phyloP scores from a whole-genome alignment of 2,113 vertebrate genomes.

The Percina caprodes region DNA sequence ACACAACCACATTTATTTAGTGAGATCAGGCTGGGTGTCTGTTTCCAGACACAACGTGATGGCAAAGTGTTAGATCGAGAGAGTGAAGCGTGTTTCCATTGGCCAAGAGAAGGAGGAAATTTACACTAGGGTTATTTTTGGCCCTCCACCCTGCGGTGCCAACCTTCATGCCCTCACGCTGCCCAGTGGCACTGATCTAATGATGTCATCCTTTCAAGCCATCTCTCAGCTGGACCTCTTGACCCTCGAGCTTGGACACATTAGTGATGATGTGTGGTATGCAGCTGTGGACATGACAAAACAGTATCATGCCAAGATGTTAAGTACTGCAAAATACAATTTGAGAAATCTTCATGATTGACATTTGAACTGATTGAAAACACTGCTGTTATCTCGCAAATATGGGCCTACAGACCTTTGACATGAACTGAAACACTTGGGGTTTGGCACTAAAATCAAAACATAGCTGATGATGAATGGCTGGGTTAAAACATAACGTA shows the following conservation, averaged over 20 bases:
- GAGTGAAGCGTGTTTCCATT: not conserved
- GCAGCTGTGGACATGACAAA: slow-evolving; percentile 56
- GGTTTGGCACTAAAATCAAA: slow-evolving; percentile 2
- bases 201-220: slow-evolving; percentile 68
- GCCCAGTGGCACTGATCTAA: slow-evolving; percentile 60
- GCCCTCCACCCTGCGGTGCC: slow-evolving; percentile 51
- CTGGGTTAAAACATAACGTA: slow-evolving; percentile 26
- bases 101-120: slow-evolving; percentile 18
- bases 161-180: slow-evolving; percentile 50
- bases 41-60: slow-evolving; percentile 9
- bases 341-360: slow-evolving; percentile 1
- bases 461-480: slow-evolving; percentile 40
- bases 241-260: slow-evolving; percentile 47
- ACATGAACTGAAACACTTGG: not conserved
- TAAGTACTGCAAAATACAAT: slow-evolving; percentile 9
- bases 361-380: slow-evolving; percentile 22
- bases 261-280: slow-evolving; percentile 42
- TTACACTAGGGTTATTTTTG: slow-evolving; percentile 67
- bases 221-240: slow-evolving; percentile 59
- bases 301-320: slow-evolving; percentile 22
- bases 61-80: slow-evolving; percentile 12
- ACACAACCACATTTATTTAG: slow-evolving; percentile 2
- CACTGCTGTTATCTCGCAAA: not conserved
- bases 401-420: not conserved
- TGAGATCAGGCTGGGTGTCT: slow-evolving; percentile 21